A percentile compares a stretch with the other conserved stretches of the same genome.
Conservation (phyloP, 2,797 vertebrate genomes). For the Euphonia xanthogaster region DNA sequence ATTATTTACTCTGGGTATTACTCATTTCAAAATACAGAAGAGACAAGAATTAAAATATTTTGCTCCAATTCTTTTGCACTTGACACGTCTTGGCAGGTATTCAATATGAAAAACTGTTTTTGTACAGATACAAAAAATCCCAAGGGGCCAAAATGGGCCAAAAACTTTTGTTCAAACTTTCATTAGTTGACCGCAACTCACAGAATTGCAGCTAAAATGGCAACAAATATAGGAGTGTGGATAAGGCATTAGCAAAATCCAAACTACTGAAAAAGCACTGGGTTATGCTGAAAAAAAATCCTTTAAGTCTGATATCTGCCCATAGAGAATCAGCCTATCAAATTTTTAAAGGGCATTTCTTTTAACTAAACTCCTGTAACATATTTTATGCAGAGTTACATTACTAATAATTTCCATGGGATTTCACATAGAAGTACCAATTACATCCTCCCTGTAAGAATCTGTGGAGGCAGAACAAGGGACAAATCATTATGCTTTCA, state of each 20-base stretch:
- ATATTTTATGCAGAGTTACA: slow-evolving; percentile 3
- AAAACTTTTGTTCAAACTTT: neutral
- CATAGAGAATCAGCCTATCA: neutral
- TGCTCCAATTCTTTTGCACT: neutral
- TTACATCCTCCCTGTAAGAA: neutral
- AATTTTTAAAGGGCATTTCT: slow-evolving; percentile 37
- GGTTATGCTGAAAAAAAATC: neutral
- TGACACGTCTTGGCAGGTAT: neutral
- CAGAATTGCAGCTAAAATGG: neutral
- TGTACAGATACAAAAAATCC: neutral
- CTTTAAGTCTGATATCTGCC: neutral
- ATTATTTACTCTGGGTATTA: neutral
- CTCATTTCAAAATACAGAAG: neutral
- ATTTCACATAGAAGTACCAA: neutral
- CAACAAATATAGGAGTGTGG: neutral
- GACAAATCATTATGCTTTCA: neutral
- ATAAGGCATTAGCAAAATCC: neutral
- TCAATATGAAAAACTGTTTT: neutral
- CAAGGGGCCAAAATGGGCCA: neutral
- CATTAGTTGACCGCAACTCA: neutral
- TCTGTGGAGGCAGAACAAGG: neutral
- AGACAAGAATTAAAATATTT: neutral
- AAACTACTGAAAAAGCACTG: neutral
- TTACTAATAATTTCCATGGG: slow-evolving; percentile 19
- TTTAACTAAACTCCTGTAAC: slow-evolving; percentile 30